Percentiles rank a stretch among this genome's conserved stretches.
Conservation (phyloP, 2,888 invertebrate genomes). For the Hartigia nigra region DNA sequence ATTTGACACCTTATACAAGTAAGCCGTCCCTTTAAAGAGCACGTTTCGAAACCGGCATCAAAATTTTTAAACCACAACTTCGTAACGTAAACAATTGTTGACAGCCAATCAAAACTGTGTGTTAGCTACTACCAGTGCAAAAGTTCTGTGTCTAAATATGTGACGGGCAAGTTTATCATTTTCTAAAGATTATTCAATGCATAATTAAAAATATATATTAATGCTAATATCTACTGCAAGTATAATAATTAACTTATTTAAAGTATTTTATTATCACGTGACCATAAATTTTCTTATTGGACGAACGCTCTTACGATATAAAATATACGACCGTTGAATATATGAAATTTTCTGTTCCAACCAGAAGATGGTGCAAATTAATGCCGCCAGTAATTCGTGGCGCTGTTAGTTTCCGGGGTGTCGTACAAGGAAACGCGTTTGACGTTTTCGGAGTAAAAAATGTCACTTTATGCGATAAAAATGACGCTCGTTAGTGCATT, state of each 20-base stretch:
- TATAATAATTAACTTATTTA: background rate
- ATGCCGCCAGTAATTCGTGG: background rate
- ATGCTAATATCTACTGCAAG: background rate
- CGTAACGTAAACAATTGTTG: slow-evolving; percentile 44
- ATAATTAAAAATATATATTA: background rate
- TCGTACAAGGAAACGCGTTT: background rate
- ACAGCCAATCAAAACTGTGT: slow-evolving; percentile 34
- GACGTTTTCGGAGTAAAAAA: background rate
- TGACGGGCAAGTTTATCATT: background rate
- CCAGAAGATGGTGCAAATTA: background rate
- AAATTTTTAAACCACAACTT: slow-evolving; percentile 34
- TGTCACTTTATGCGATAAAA: background rate
- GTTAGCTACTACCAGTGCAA: background rate
- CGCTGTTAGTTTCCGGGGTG: background rate
- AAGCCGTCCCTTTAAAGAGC: background rate
- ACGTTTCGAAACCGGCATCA: slow-evolving; percentile 21
- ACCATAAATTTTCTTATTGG: background rate
- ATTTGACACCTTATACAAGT: slow-evolving; percentile 15
- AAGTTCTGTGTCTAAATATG: background rate
- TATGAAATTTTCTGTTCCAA: background rate
- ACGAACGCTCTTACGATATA: background rate
- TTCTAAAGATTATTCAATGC: background rate
- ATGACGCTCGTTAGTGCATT: background rate
- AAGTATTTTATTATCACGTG: background rate
- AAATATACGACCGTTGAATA: background rate